Evolutionary conservation across 2,888 invertebrate genomes (phyloP).

Genomic region (Scotopteryx bipunctaria): DNA sequence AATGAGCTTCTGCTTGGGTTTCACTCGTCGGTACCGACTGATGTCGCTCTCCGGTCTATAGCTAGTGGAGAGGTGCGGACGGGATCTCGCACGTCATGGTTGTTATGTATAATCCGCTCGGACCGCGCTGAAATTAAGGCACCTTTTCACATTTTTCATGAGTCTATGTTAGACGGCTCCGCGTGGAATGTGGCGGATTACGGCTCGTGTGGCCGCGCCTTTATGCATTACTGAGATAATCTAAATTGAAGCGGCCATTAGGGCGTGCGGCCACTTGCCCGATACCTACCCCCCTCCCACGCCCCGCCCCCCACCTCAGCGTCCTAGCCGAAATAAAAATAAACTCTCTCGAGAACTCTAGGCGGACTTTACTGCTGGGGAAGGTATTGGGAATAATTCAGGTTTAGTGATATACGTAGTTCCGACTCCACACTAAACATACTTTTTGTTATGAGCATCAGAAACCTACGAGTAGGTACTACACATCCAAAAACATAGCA

Average conservation of each 20-base stretch:
- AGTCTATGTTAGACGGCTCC: background rate
- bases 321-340: conserved; percentile 6
- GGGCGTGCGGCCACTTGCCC: conserved; percentile 18
- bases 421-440: no score
- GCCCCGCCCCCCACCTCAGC: background rate
- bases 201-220: conserved; percentile 7
- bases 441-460: no score
- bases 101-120: no score
- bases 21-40: no score
- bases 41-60: no score
- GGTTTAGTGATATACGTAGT: no score
- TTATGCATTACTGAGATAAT: conserved; percentile 33
- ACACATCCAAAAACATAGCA: no score
- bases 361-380: background rate
- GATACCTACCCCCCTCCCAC: background rate
- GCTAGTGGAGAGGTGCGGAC: no score
- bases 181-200: background rate
- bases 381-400: background rate
- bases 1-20: no score
- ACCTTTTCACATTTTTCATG: background rate
- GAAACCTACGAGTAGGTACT: no score
- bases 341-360: background rate
- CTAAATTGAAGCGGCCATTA: conserved; percentile 36
- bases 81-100: no score
- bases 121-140: background rate